These are phyloP conservation scores for Acropora tenuis DNA, from an alignment of 64 coral and sea anemone genomes.

Conservation along the genomic window DNA sequence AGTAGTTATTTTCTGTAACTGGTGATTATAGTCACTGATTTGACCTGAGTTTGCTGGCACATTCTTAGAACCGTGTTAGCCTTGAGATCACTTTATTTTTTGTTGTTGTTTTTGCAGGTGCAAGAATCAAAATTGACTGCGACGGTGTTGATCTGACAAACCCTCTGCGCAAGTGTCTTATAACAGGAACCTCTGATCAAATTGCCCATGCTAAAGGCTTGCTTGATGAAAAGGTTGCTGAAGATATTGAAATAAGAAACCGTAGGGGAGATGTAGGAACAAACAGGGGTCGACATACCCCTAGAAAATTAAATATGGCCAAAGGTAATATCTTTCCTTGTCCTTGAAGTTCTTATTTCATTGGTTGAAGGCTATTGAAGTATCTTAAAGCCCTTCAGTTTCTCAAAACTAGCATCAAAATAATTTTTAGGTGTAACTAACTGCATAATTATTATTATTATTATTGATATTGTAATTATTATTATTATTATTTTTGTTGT, in stretches of 20 bases:
- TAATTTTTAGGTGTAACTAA: no score
- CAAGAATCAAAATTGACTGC: slow-evolving; percentile 55
- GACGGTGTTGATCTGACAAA: neutral
- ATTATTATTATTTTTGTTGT: no score
- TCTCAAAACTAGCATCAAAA: no score
- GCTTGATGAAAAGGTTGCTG: slow-evolving; percentile 60
- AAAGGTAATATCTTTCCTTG: neutral
- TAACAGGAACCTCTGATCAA: slow-evolving; percentile 60
- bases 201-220: slow-evolving; percentile 73
- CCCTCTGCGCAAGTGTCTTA: slow-evolving; percentile 25
- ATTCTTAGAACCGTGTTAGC: no score
- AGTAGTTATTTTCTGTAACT: no score
- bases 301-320: slow-evolving; percentile 4
- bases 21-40: no score
- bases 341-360: neutral
- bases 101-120: slow-evolving; percentile 22
- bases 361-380: no score
- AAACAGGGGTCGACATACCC: neutral
- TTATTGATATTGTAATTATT: no score
- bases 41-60: no score
- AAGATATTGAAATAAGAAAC: slow-evolving; percentile 42
- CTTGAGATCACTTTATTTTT: neutral
- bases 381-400: no score
- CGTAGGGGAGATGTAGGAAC: slow-evolving; percentile 9
- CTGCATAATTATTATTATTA: no score